phyloP scores from a whole-genome alignment of 2,113 vertebrate genomes.

The Australoheros scitulus region DNA sequence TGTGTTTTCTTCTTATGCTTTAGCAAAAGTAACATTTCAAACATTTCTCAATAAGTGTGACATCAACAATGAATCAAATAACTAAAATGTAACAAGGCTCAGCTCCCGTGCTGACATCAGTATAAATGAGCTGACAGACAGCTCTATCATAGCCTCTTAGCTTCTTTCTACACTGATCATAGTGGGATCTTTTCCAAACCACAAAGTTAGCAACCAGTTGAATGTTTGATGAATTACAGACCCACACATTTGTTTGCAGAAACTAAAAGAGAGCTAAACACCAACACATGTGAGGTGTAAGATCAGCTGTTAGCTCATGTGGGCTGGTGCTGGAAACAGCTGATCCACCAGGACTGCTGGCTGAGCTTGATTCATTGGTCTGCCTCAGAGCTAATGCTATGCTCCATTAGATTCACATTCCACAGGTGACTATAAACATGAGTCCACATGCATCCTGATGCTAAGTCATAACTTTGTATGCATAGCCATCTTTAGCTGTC shows the following conservation, averaged over 20 bases:
- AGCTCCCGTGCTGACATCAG: not conserved
- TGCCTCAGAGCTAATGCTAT: not conserved
- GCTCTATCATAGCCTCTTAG: not conserved
- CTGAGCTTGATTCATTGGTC: not conserved
- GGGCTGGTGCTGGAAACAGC: not conserved
- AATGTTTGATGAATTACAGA: not conserved
- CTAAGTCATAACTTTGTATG: not conserved
- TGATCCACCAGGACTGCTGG: not conserved
- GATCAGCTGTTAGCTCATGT: too few relatives aligned
- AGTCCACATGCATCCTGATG: not conserved
- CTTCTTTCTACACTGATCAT: not conserved
- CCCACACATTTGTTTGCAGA: not conserved
- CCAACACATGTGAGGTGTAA: not conserved
- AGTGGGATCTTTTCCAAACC: not conserved
- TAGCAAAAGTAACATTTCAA: not conserved
- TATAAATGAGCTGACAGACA: not conserved
- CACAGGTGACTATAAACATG: not conserved
- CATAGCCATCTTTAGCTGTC: not conserved
- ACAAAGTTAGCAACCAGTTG: not conserved
- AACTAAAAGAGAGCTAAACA: not conserved
- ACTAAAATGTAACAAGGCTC: not conserved
- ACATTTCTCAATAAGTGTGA: not conserved
- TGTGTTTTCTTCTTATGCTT: constrained; percentile 24
- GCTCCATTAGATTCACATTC: not conserved
- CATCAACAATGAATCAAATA: constrained; percentile 6